Conservation (phyloP, 2,888 invertebrate genomes). For the Prosapia bicincta region DNA sequence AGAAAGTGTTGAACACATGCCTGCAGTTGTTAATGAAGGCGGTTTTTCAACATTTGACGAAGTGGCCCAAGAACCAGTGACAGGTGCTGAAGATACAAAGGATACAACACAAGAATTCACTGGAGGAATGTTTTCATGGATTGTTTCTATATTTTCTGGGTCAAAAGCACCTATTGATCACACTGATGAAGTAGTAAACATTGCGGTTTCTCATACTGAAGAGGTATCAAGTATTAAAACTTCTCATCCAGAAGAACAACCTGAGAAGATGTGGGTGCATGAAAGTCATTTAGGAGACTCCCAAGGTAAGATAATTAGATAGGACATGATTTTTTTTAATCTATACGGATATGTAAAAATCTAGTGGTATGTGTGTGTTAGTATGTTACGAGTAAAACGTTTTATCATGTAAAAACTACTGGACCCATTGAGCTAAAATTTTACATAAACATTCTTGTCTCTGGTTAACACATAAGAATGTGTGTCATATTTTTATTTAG, state of each 20-base stretch:
- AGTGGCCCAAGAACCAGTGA: not conserved
- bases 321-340: too few relatives aligned
- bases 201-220: not conserved
- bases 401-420: too few relatives aligned
- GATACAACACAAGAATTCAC: not conserved
- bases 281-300: not conserved
- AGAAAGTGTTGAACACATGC: too few relatives aligned
- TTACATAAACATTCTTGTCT: too few relatives aligned
- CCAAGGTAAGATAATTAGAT: not conserved
- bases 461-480: too few relatives aligned
- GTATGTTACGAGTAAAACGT: too few relatives aligned
- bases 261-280: not conserved
- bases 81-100: not conserved
- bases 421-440: too few relatives aligned
- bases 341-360: too few relatives aligned
- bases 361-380: too few relatives aligned
- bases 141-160: not conserved
- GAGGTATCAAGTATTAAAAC: not conserved
- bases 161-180: not conserved
- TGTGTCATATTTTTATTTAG: too few relatives aligned
- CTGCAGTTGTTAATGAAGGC: not conserved
- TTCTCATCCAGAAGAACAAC: not conserved
- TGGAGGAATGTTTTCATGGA: slow-evolving; percentile 7
- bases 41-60: not conserved
- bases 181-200: not conserved